phyloP scores from a whole-genome alignment of 2,797 vertebrate species.

The Oceanodroma leucorhoa region DNA sequence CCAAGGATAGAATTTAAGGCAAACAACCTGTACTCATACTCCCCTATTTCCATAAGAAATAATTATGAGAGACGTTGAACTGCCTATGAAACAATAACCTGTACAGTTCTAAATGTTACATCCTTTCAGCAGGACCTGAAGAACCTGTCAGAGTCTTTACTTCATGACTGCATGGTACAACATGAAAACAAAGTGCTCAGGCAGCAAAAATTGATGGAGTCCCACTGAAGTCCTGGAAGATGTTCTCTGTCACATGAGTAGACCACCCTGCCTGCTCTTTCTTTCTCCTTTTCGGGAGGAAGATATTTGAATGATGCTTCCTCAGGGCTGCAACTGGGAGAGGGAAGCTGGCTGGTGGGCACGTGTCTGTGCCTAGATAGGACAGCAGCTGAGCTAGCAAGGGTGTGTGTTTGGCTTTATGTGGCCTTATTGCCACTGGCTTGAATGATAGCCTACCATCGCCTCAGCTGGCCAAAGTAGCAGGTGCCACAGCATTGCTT shows the following conservation, averaged over 20 bases:
- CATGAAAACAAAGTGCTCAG: background rate
- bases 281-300: background rate
- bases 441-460: background rate
- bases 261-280: background rate
- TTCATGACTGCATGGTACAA: background rate
- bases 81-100: background rate
- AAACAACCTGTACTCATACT: background rate
- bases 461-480: background rate
- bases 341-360: background rate
- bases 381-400: conserved; percentile 31
- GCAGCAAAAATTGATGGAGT: background rate
- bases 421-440: background rate
- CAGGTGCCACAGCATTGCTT: conserved; percentile 36
- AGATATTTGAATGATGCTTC: background rate
- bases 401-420: background rate
- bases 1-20: background rate
- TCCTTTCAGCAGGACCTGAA: background rate
- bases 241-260: background rate
- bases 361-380: background rate
- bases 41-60: background rate
- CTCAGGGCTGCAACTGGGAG: accelerated
- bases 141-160: background rate
- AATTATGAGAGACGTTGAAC: background rate
- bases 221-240: background rate
- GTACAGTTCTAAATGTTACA: background rate